Evolutionary conservation across 2,888 invertebrate genomes (phyloP).

Genomic region (Tricholauxania praeusta): DNA sequence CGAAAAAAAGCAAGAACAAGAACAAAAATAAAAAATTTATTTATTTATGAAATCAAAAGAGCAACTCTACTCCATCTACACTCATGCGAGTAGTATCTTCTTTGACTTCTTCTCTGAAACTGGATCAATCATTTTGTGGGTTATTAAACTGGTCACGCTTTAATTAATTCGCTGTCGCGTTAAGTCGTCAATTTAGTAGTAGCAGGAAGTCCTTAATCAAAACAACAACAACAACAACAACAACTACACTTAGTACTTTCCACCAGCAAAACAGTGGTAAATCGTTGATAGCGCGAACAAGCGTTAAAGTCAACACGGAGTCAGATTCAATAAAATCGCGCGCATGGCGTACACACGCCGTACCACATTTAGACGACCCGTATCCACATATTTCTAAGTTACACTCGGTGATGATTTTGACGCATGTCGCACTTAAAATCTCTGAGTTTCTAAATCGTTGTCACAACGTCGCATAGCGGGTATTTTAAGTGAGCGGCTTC

Average conservation of each 20-base stretch:
- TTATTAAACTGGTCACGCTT: slow-evolving; percentile 58
- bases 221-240: slow-evolving; percentile 23
- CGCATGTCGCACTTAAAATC: slow-evolving; percentile 1
- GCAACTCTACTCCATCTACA: neutral
- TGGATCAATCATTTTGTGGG: neutral
- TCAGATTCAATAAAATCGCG: slow-evolving; percentile 58
- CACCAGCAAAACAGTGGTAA: neutral
- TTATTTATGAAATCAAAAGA: slow-evolving; percentile 20
- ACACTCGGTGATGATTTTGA: neutral
- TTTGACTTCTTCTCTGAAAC: neutral
- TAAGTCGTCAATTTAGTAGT: slow-evolving; percentile 48
- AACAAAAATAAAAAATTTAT: slow-evolving; percentile 21
- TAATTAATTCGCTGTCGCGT: slow-evolving; percentile 61
- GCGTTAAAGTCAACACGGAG: slow-evolving; percentile 42
- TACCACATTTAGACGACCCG: neutral
- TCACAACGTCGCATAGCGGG: neutral
- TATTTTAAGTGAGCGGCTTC: neutral
- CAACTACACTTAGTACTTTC: neutral
- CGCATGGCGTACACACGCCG: slow-evolving; percentile 59
- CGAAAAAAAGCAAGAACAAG: neutral
- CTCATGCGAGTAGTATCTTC: neutral
- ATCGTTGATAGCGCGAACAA: slow-evolving; percentile 23
- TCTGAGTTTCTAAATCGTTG: slow-evolving; percentile 10
- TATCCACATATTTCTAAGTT: neutral
- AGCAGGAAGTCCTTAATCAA: slow-evolving; percentile 63